Evolutionary conservation across 30 jellyfish, hydroid and myxozoan species (phyloP), one percentile per base, ranked within the genome.

Genomic region (Turritopsis dohrnii): DNA sequence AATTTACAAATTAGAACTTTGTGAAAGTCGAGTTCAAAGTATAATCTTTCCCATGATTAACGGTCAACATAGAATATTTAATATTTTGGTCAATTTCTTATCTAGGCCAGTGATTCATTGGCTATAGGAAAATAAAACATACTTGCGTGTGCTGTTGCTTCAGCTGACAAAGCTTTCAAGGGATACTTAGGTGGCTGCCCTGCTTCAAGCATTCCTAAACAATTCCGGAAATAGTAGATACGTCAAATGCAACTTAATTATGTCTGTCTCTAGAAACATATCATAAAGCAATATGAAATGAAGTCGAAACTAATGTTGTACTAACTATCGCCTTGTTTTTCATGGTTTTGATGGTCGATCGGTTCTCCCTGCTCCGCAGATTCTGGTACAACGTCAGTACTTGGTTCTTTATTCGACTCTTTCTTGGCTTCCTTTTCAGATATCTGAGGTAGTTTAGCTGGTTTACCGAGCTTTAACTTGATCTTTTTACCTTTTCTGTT

Each of bases 161-260:
- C 97, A 52, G 96, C 96, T 71, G 97, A 91, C 65, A 87, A 88
- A 8, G 89, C 96, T 52, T 91, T 91, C 31, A 91, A 31, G 7
- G 97, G 97, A 75, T 91, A 91, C 28, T 88, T 83, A 29, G 97
- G 97, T 23, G 97, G 96, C 71, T 79, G 82, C 7, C 97, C 97
- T 17, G 54, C 29, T 65, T 91, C 97, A 60, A 89, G 76, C 24
- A 96, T 87, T 60, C 84, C 97, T 91, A 72, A 20, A 72, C 28
- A 41, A 41, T 41, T 41, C 13, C 22, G 19, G 21, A 69, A 69
- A 69, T 69, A 27, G 28, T n/a, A 60, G 22, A 60, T 60, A 23
- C 21, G 19, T 60, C 19, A 0, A 16, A 54, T 54, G 21, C 73
- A 60, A 60, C 73, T 60, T 60, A 18, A 60, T 0, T 23, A 0